These are phyloP conservation scores for Salticus scenicus DNA, from an alignment of 2,888 invertebrate genomes.

Conservation along the genomic window DNA sequence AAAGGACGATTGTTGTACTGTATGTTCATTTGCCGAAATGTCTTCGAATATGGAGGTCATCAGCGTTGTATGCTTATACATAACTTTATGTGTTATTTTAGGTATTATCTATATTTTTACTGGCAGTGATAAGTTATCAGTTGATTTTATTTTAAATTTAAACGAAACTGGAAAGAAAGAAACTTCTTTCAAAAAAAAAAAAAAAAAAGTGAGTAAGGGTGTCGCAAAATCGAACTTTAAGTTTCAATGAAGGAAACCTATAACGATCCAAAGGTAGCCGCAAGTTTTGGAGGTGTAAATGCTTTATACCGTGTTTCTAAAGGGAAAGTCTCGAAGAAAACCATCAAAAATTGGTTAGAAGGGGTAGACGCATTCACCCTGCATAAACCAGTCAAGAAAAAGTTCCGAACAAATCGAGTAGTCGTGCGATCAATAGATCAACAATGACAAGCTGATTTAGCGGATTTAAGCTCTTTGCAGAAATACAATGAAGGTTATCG, in stretches of 20 bases:
- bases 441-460: conserved; percentile 72
- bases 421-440: conserved; percentile 70
- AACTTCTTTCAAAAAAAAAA: too few species aligned
- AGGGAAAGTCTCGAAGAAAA: conserved; percentile 12
- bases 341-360: conserved; percentile 55
- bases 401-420: conserved; percentile 57
- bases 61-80: too few species aligned
- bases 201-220: not conserved
- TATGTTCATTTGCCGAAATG: too few species aligned
- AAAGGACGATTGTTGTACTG: too few species aligned
- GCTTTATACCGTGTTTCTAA: not conserved
- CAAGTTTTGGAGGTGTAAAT: conserved; percentile 38
- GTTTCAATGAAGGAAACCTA: not conserved
- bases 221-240: not conserved
- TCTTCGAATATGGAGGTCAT: too few species aligned
- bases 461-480: conserved; percentile 64
- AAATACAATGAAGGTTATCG: conserved; percentile 70
- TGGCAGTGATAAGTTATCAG: too few species aligned
- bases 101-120: too few species aligned
- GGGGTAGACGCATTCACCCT: conserved; percentile 50
- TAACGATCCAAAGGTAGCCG: not conserved
- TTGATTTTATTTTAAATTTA: too few species aligned
- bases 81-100: too few species aligned
- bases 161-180: too few species aligned
- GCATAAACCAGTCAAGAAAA: conserved; percentile 45